Conservation (phyloP, 2,113 vertebrate species). For the Phyllostomus discolor region DNA sequence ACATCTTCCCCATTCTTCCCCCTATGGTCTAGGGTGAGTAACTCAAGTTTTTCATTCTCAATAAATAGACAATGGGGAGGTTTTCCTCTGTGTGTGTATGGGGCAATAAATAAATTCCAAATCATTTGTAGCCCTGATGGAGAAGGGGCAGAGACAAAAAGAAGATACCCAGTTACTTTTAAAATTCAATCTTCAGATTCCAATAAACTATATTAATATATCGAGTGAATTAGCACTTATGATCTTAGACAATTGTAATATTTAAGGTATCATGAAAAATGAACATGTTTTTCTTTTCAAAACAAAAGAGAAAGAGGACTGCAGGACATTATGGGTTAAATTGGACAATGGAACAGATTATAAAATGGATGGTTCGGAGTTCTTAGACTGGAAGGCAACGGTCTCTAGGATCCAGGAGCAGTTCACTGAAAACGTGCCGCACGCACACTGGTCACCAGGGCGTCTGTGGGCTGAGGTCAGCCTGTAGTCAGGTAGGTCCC, state of each 20-base stretch:
- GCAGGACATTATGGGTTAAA: background rate
- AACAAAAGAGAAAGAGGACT: background rate
- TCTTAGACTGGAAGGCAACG: background rate
- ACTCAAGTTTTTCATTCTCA: background rate
- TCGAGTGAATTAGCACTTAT: background rate
- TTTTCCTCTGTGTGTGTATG: background rate
- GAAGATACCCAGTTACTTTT: background rate
- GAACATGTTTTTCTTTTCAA: background rate
- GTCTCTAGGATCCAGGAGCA: background rate
- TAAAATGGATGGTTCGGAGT: background rate
- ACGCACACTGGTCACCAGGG: background rate
- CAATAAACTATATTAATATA: background rate
- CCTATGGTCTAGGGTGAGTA: background rate
- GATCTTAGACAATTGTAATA: background rate
- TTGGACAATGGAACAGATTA: background rate
- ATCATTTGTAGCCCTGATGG: background rate
- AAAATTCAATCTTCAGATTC: background rate
- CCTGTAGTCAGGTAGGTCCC: background rate
- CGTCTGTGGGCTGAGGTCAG: background rate
- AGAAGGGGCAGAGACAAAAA: background rate
- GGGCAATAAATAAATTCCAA: slow-evolving; percentile 1
- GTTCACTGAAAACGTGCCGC: background rate
- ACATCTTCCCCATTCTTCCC: background rate
- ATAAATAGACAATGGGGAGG: background rate
- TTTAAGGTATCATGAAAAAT: background rate